phyloP scores from a whole-genome alignment of 2,113 vertebrate species.

The Dromas ardeola region DNA sequence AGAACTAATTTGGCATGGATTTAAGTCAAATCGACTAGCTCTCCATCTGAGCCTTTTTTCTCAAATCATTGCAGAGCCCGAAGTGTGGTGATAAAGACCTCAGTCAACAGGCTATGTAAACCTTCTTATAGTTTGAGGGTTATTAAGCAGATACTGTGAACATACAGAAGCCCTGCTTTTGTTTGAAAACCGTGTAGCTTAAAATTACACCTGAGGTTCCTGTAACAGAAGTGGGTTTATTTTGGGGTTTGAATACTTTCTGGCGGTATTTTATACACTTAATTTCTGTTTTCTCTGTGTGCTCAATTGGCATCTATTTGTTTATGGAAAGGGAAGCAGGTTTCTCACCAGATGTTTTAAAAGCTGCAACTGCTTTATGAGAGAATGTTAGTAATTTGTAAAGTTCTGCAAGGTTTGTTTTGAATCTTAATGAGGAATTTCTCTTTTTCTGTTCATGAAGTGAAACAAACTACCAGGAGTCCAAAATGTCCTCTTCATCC shows the following conservation, averaged over 20 bases:
- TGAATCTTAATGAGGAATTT: not conserved
- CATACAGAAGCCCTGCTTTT: not conserved
- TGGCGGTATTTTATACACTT: not conserved
- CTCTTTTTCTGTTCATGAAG: conserved; percentile 43
- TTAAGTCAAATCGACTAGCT: not conserved
- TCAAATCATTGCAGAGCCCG: not conserved
- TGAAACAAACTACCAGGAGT: not conserved
- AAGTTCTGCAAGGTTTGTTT: not conserved
- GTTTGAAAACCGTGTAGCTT: not conserved
- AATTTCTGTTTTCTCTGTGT: not conserved
- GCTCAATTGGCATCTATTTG: not conserved
- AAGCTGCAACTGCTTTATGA: not conserved
- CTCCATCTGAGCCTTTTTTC: not conserved
- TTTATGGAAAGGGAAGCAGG: not conserved
- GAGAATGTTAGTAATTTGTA: not conserved
- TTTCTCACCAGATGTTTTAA: not conserved
- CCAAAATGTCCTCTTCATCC: not conserved
- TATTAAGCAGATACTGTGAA: not conserved
- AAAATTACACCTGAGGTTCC: not conserved
- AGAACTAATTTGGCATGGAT: not conserved
- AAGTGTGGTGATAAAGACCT: not conserved
- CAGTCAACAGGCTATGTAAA: not conserved
- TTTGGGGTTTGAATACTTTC: not conserved
- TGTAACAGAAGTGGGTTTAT: not conserved
- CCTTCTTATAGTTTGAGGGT: not conserved